Conservation (phyloP, 2,113 vertebrate species). For the Varanus komodoensis region DNA sequence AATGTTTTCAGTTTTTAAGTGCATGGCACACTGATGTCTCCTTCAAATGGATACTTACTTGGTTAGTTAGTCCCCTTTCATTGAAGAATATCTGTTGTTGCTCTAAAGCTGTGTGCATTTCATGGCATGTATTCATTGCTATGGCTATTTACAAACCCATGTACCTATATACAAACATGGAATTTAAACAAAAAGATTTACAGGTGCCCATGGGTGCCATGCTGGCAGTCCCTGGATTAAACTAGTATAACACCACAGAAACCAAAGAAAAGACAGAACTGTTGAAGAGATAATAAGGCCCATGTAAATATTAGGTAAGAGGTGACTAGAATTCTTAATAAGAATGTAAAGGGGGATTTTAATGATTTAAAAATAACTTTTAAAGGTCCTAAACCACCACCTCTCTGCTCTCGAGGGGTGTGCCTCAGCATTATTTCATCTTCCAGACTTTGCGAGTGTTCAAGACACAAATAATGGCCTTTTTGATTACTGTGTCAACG, state of each 20-base stretch:
- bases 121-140: no score
- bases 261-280: not conserved
- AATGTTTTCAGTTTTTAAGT: no score
- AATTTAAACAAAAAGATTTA: no score
- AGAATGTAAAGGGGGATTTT: not conserved
- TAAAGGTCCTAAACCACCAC: not conserved
- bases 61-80: no score
- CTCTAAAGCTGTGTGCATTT: no score
- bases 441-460: not conserved
- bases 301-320: not conserved
- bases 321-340: no score
- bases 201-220: no score
- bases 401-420: not conserved
- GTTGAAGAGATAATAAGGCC: not conserved
- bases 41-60: no score
- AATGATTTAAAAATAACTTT: not conserved
- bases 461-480: not conserved
- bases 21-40: no score
- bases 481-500: not conserved
- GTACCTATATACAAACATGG: no score
- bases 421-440: not conserved
- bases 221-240: not conserved
- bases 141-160: no score
- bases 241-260: not conserved
- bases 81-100: no score